Percentiles rank a stretch among this genome's conserved stretches.
Conservation (phyloP, 2,888 invertebrate species). For the Bedellia somnulentella region DNA sequence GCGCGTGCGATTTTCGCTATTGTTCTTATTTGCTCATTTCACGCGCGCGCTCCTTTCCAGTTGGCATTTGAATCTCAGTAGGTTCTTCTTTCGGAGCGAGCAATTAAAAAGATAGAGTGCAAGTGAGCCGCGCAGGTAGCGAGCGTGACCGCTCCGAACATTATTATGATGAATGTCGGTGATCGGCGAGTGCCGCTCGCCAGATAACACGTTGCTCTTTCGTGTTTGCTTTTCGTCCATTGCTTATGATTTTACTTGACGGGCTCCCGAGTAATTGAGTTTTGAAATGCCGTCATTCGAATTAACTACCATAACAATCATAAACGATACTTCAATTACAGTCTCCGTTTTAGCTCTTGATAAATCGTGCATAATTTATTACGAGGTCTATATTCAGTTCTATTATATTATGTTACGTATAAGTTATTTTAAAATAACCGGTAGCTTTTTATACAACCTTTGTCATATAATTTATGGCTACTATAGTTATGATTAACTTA, state of each 20-base stretch:
- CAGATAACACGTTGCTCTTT: constrained; percentile 36
- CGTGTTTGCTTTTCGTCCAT: constrained; percentile 38
- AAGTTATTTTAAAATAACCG: too few species aligned
- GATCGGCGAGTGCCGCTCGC: constrained; percentile 34
- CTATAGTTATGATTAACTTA: too few species aligned
- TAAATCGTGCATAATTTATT: too few species aligned
- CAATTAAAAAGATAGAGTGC: constrained; percentile 59
- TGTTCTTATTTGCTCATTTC: constrained; percentile 23
- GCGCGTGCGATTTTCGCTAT: constrained; percentile 14
- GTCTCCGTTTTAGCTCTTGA: too few species aligned
- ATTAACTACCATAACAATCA: too few species aligned
- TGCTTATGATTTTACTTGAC: constrained; percentile 17
- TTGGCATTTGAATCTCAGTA: constrained; percentile 34
- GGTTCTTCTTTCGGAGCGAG: constrained; percentile 39
- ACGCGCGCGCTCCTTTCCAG: constrained; percentile 42
- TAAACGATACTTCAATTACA: too few species aligned
- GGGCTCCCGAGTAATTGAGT: constrained; percentile 36
- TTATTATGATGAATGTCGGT: constrained; percentile 52
- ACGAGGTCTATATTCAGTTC: too few species aligned
- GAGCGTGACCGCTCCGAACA: constrained; percentile 45
- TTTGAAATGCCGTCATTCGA: constrained; percentile 32
- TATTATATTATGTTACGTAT: too few species aligned
- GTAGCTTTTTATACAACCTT: too few species aligned
- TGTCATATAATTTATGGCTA: too few species aligned
- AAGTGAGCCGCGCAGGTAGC: constrained; percentile 49